phyloP scores from a whole-genome alignment of 53 echinoderm and acorn worm species.

The Apostichopus leukothele region DNA sequence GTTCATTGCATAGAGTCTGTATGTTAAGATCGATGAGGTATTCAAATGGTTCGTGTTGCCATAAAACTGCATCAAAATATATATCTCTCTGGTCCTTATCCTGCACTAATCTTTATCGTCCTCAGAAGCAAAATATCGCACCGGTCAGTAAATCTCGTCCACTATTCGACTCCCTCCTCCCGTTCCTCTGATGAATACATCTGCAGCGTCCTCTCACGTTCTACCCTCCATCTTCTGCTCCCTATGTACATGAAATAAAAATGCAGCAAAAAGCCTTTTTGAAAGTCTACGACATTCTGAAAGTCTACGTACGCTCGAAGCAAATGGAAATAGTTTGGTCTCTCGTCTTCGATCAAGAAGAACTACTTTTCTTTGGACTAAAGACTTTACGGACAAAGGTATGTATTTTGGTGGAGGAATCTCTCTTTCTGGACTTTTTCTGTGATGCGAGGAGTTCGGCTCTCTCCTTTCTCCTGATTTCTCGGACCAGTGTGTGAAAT shows the following conservation, averaged over 20 bases:
- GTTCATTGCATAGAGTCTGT: background rate
- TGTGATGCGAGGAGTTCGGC: constrained; percentile 84
- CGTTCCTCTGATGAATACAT: background rate
- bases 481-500: constrained; percentile 95
- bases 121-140: too few relatives aligned
- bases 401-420: constrained; percentile 75
- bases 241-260: background rate
- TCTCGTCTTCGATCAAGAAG: constrained; percentile 50
- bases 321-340: background rate
- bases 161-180: background rate
- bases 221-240: background rate
- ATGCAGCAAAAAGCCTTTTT: background rate
- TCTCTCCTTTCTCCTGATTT: constrained; percentile 94
- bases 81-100: too few relatives aligned
- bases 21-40: background rate
- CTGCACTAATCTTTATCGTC: too few relatives aligned
- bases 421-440: constrained; percentile 86
- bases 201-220: background rate
- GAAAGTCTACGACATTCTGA: constrained; percentile 6
- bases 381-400: constrained; percentile 82
- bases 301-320: background rate
- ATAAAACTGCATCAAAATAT: too few relatives aligned
- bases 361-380: constrained; percentile 67
- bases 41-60: background rate
- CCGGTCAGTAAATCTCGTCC: too few relatives aligned